Conservation (phyloP, 2,888 invertebrate species). For the Parnassius mnemosyne region DNA sequence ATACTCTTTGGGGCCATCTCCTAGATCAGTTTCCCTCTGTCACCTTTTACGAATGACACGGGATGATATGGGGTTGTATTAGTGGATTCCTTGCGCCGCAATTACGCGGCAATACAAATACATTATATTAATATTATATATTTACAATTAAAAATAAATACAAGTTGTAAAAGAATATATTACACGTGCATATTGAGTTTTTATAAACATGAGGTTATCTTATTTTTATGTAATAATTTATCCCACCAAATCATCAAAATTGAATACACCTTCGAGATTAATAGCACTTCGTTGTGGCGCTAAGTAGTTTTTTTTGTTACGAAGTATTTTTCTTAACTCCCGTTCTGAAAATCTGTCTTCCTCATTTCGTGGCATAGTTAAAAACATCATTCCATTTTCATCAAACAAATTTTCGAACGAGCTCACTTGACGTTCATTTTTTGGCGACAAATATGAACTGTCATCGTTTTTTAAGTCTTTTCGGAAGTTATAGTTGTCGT, state of each 20-base stretch:
- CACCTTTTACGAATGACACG: no score
- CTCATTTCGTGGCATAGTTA: constrained; percentile 11
- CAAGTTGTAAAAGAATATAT: not conserved
- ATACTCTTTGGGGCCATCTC: no score
- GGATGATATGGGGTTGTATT: no score
- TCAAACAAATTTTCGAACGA: constrained; percentile 20
- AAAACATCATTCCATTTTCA: constrained; percentile 15
- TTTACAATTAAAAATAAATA: not conserved
- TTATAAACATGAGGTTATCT: not conserved
- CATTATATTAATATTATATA: not conserved
- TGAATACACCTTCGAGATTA: constrained; percentile 1
- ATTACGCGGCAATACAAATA: no score
- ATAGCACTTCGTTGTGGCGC: not conserved
- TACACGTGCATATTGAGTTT: not conserved
- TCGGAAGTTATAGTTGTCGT: constrained; percentile 19
- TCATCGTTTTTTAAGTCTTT: not conserved
- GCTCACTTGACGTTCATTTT: not conserved
- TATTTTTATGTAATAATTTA: not conserved
- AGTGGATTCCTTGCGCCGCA: no score
- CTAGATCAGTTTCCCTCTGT: no score
- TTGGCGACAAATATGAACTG: constrained; percentile 14
- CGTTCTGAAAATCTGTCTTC: constrained; percentile 9
- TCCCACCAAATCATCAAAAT: constrained; percentile 17
- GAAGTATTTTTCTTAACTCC: not conserved
- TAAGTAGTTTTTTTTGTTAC: not conserved